Percentiles rank a stretch among this genome's conserved stretches.
These are phyloP conservation scores for Eubucco bourcierii DNA, from an alignment of 2,113 vertebrate species.

Conservation along the genomic window DNA sequence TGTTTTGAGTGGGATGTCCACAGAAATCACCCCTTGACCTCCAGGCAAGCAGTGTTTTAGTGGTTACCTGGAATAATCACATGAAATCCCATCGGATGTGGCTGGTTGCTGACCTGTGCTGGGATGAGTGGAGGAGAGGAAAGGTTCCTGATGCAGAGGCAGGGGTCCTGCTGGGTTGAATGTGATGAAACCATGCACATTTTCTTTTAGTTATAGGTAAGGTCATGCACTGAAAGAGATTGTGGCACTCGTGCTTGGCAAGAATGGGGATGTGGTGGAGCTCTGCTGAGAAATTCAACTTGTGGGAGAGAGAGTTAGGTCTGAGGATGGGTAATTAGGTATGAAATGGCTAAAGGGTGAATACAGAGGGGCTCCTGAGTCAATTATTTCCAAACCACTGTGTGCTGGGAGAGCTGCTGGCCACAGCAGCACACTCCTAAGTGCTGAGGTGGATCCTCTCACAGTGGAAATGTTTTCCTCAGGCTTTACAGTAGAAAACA, in stretches of 20 bases:
- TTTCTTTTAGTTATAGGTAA: neutral
- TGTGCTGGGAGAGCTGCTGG: neutral
- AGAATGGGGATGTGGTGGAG: neutral
- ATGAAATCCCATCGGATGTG: neutral
- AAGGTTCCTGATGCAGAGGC: neutral
- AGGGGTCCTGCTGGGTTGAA: neutral
- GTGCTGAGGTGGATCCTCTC: neutral
- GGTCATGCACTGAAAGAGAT: neutral
- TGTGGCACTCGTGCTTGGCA: neutral
- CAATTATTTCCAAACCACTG: neutral
- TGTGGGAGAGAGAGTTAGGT: neutral
- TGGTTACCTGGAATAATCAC: neutral
- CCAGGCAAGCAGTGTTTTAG: neutral
- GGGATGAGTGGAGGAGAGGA: neutral
- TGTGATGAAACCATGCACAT: fast-evolving
- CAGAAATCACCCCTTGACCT: neutral
- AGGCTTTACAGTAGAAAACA: neutral
- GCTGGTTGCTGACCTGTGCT: fast-evolving
- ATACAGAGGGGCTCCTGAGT: too few species aligned
- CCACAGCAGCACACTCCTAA: fast-evolving
- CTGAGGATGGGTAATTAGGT: neutral
- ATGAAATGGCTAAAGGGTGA: neutral
- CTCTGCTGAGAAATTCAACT: neutral
- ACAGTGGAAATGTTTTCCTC: neutral
- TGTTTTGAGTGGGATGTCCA: neutral